Evolutionary conservation across 2,113 vertebrate genomes (phyloP), one percentile per base, ranked within the genome.

Genomic region (Istiophorus platypterus): DNA sequence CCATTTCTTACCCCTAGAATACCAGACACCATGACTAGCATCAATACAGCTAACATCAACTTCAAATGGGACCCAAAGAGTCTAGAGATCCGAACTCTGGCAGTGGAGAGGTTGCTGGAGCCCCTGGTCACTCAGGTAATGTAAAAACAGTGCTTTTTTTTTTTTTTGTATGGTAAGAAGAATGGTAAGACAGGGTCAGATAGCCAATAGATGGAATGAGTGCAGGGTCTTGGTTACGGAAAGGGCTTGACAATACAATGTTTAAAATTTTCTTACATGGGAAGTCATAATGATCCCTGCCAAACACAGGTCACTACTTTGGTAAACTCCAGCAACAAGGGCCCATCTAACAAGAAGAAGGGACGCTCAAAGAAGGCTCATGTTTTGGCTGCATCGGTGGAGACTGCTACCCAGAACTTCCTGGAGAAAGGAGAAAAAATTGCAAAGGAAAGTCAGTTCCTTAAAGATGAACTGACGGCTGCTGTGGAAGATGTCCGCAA

Each of bases 41-140:
- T 99, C 81, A 98, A 97, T 81, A 94, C 97, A 82, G 95, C 96
- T 63, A 99, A 97, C 89, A 98, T 99, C 86, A 99, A 97, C 92
- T 99, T 99, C 87, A 99, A 98, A 96, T 99, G 98, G 98, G 98
- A 99, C 88, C 98, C 98, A 68, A 99, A 99, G 93, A 99, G 97
- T 85, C 91, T 99, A 66, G 98, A 99, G 94, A 99, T 99, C 79
- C 96, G 98, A 74, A 99, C 98, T 2, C 92, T 99, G 86, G 98
- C 98, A 2, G 98, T 99, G 75, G 98, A 99, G 90, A 95, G 97
- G 89, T 93, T 99, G 65, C 95, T 99, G 24, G 98, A 99, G 82
- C 98, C 98, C 57, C 94, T 99, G 84, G 98, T 99, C 76, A 98
- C 98, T 22, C 98, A 99, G 98, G 98, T 99, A 95, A 78, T 63